phyloP scores from a whole-genome alignment of 2,888 invertebrate genomes.

The Caradrina clavipalpis region DNA sequence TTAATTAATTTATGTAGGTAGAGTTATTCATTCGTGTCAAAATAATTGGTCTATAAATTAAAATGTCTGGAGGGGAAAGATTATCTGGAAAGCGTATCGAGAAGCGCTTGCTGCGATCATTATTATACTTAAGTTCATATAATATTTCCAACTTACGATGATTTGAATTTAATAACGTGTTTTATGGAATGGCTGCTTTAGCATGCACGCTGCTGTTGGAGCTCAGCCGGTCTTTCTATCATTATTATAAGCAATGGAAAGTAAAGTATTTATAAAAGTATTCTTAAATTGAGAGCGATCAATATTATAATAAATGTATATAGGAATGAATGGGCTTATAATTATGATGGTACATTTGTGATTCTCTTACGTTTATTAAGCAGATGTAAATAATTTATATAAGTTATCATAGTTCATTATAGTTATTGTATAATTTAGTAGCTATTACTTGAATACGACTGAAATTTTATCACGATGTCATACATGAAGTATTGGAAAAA shows the following conservation, averaged over 20 bases:
- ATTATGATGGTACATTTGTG: conserved; percentile 81
- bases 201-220: conserved; percentile 37
- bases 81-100: conserved; percentile 41
- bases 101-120: conserved; percentile 48
- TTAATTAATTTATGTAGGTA: conserved; percentile 46
- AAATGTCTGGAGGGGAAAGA: conserved; percentile 42
- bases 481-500: conserved; percentile 33
- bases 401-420: conserved; percentile 83
- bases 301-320: conserved; percentile 79
- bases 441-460: conserved; percentile 81
- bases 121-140: conserved; percentile 30
- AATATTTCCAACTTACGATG: conserved; percentile 39
- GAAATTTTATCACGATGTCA: conserved; percentile 71
- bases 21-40: conserved; percentile 61
- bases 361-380: conserved; percentile 79
- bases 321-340: conserved; percentile 84
- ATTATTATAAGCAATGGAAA: conserved; percentile 58
- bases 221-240: conserved; percentile 47
- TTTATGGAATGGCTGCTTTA: conserved; percentile 38
- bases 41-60: conserved; percentile 59
- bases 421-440: conserved; percentile 79
- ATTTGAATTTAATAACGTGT: conserved; percentile 46
- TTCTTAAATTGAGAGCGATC: conserved; percentile 68
- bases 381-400: conserved; percentile 88
- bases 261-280: conserved; percentile 60